These are phyloP conservation scores for Lepidocolaptes lacrymiger DNA, from an alignment of 2,797 vertebrate genomes.

Conservation along the genomic window DNA sequence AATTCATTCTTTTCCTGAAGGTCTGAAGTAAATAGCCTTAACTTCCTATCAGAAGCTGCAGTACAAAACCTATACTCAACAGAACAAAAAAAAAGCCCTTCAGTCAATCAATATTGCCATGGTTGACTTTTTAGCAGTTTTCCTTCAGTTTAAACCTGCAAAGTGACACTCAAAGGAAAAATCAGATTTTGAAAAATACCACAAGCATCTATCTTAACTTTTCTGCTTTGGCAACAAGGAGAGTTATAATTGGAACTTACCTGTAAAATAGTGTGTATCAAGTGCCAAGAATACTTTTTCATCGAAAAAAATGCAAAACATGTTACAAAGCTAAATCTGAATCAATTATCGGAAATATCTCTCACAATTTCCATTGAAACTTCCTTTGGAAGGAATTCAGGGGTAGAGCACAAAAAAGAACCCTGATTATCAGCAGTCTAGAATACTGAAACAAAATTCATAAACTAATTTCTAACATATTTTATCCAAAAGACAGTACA, in stretches of 20 bases:
- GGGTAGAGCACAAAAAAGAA: background rate
- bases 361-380: background rate
- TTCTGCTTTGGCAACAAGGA: background rate
- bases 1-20: constrained; percentile 90
- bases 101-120: background rate
- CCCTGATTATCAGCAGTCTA: background rate
- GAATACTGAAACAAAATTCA: background rate
- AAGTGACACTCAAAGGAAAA: background rate
- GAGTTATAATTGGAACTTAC: background rate
- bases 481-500: background rate
- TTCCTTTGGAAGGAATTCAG: background rate
- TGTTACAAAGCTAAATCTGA: background rate
- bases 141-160: background rate
- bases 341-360: background rate
- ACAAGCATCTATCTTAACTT: background rate
- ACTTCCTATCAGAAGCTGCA: constrained; percentile 88
- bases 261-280: background rate
- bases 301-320: background rate
- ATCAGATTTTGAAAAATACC: background rate
- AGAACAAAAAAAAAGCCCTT: background rate
- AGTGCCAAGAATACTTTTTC: background rate
- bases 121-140: background rate
- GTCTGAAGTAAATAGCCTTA: constrained; percentile 91
- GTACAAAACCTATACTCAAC: constrained; percentile 86
- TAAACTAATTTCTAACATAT: background rate